Conservation (phyloP, 2,113 vertebrate species). For the Halichoerus grypus region DNA sequence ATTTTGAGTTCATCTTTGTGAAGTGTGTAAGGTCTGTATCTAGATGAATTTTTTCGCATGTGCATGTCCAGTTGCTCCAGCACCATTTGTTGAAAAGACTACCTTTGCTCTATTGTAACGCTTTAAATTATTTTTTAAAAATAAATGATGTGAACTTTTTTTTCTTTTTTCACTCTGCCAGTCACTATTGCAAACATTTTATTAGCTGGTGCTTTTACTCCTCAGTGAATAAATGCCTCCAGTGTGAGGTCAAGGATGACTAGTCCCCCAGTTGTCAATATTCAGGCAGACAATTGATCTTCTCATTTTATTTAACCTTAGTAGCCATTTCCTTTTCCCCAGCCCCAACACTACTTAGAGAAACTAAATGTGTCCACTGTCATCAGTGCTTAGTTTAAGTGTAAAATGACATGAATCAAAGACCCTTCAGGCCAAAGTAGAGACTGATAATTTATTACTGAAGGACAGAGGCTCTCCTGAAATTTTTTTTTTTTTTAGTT, state of each 20-base stretch:
- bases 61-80: neutral
- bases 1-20: slow-evolving; percentile 34
- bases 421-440: slow-evolving; percentile 85
- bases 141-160: neutral
- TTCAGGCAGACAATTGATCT: slow-evolving; percentile 83
- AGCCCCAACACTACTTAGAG: slow-evolving; percentile 78
- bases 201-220: slow-evolving; percentile 73
- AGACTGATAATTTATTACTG: slow-evolving; percentile 88
- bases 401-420: slow-evolving; percentile 89
- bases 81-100: slow-evolving; percentile 13
- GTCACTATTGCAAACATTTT: slow-evolving; percentile 66
- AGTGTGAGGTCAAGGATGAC: slow-evolving; percentile 85
- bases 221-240: slow-evolving; percentile 65
- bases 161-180: slow-evolving; percentile 32
- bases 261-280: slow-evolving; percentile 84
- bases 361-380: slow-evolving; percentile 85
- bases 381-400: slow-evolving; percentile 85
- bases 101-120: neutral
- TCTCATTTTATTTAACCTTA: slow-evolving; percentile 86
- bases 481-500: slow-evolving; percentile 71
- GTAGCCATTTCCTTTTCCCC: slow-evolving; percentile 79
- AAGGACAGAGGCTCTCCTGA: slow-evolving; percentile 86
- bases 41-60: neutral
- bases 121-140: slow-evolving; percentile 44
- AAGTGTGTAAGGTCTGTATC: neutral